Evolutionary conservation across 2,113 vertebrate genomes (phyloP), one percentile per base, ranked within the genome.

Genomic region (Seriola aureovittata): DNA sequence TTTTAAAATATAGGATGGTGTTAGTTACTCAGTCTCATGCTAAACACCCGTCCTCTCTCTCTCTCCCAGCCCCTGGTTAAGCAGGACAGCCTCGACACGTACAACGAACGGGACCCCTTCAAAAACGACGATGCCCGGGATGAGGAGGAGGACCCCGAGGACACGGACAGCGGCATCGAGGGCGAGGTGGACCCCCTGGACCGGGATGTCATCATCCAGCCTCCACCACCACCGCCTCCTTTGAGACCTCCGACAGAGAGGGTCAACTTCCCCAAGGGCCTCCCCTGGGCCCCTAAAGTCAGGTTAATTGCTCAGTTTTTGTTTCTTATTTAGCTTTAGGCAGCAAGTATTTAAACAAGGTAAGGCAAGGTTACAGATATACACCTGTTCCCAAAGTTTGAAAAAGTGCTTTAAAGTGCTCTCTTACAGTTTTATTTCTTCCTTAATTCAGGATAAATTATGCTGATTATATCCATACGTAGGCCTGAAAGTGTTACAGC

Each of bases 231-330:
- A 16, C 17, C 82, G 0, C 94, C 94, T 7, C 94, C 92, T 2
- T 89, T 95, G 6, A 91, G 93, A 42, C 92, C 94, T 0, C 95
- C 95, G 0, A 91, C 96, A 0, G 98, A 99, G 12, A 95, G 95
- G 71, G 93, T 98, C 25, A 95, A 96, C 42, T 97, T 99, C 91
- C 98, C 98, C 75, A 98, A 97, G 77, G 98, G 98, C 16, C 96
- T 99, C 0, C 98, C 98, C 21, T 99, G 98, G 98, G 96, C 98
- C 50, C 97, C 98, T 54, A 99, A 99, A 96, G 98, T 99, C 96
- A 97, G 98, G 98, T 99, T 84, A 86, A 40, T 55, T 7, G 8
- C 67, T 25, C 52, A 21, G 9, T n/a, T 62, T 58, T 67, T 2
- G 19, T 13, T 60, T 50, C 34, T 42, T 21, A 12, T 44, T 29